A percentile compares a stretch with the other conserved stretches of the same genome.
Conservation (phyloP, 2,797 vertebrate species). For the Neoniphon sammara region DNA sequence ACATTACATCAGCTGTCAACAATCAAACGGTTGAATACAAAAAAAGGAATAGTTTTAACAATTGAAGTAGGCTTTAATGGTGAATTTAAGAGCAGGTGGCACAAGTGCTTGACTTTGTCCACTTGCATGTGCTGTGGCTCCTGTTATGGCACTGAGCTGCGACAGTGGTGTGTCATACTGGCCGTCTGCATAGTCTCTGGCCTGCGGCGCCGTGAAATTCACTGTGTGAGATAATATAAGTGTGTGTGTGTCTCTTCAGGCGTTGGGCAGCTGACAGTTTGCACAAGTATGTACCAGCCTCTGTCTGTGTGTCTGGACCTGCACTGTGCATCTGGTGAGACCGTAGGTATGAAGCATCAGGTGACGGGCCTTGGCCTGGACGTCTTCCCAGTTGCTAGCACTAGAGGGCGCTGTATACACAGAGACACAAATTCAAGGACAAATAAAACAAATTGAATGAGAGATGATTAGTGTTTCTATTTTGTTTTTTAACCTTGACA, state of each 20-base stretch:
- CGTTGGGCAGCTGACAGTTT: conserved; percentile 85
- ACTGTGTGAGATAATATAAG: background rate
- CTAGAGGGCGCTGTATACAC: conserved; percentile 86
- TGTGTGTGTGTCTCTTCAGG: conserved; percentile 77
- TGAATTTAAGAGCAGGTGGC: conserved; percentile 72
- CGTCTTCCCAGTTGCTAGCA: conserved; percentile 91
- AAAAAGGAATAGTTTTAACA: conserved; percentile 16
- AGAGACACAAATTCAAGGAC: conserved; percentile 27
- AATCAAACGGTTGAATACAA: conserved; percentile 16
- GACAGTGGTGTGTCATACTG: background rate
- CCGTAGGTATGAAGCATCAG: conserved; percentile 90
- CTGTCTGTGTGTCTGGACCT: conserved; percentile 91
- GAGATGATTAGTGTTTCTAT: background rate
- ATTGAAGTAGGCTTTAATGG: conserved; percentile 71
- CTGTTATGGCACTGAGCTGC: conserved; percentile 34
- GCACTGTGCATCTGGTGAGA: conserved; percentile 91
- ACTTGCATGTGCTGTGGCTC: conserved; percentile 6
- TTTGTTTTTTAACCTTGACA: background rate
- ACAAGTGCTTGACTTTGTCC: conserved; percentile 36
- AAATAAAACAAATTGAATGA: background rate
- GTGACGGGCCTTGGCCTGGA: conserved; percentile 90
- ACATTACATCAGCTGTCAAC: conserved; percentile 35
- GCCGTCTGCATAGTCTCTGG: conserved; percentile 6
- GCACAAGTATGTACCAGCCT: conserved; percentile 83
- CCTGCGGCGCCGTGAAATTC: conserved; percentile 14